Evolutionary conservation across 1,140 invertebrate species (phyloP).

Genomic region (Lordiphosa collinella): DNA sequence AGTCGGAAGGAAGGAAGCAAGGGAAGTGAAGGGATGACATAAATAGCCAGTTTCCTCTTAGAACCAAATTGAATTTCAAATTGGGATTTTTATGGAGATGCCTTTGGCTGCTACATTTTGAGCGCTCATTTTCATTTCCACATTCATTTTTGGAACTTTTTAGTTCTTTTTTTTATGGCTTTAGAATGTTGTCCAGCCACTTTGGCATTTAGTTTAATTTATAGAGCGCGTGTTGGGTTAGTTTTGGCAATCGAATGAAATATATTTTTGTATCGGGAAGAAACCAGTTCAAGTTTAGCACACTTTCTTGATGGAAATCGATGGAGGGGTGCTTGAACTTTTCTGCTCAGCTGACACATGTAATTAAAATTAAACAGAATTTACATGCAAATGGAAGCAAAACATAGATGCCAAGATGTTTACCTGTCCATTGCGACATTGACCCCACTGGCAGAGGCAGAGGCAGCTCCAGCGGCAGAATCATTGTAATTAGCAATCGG

Average conservation of each 20-base stretch:
- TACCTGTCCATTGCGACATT: conserved; percentile 64
- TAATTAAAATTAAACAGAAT: conserved; percentile 25
- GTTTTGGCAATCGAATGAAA: conserved; percentile 14
- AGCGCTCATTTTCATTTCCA: conserved; percentile 44
- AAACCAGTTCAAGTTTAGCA: too few species aligned
- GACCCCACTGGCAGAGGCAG: conserved; percentile 55
- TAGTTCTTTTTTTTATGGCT: conserved; percentile 62
- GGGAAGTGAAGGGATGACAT: background rate
- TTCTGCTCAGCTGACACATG: conserved; percentile 6
- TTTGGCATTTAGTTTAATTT: conserved; percentile 64
- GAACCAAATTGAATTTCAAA: background rate
- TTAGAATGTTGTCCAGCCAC: conserved; percentile 73
- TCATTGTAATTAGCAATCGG: conserved; percentile 73
- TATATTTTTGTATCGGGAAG: too few species aligned
- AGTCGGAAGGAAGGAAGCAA: conserved; percentile 5
- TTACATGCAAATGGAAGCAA: background rate
- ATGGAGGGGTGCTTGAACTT: background rate
- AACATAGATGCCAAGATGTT: conserved; percentile 15
- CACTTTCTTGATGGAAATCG: background rate
- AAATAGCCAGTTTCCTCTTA: background rate
- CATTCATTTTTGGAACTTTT: conserved; percentile 38
- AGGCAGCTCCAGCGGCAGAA: conserved; percentile 7
- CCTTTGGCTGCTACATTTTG: conserved; percentile 28
- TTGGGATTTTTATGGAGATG: conserved; percentile 22
- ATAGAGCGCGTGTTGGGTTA: conserved; percentile 51